phyloP scores from a whole-genome alignment of 2,797 vertebrate species.

The Darevskia mixta region DNA sequence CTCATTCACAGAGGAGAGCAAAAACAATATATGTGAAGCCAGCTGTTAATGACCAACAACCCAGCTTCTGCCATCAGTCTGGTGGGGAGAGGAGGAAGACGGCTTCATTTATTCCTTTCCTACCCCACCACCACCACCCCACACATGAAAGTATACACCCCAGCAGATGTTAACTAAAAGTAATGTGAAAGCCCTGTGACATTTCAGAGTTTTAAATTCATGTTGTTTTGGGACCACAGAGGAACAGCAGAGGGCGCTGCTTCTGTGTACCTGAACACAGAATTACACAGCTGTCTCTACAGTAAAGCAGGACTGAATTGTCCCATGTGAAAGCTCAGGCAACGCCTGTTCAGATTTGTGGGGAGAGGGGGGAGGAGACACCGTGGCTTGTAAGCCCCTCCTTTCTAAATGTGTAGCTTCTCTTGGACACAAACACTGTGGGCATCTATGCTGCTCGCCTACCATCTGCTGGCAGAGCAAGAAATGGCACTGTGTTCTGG shows the following conservation, averaged over 20 bases:
- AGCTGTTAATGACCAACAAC: slow-evolving; percentile 71
- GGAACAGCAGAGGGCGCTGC: fast-evolving
- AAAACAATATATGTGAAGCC: slow-evolving; percentile 48
- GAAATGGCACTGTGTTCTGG: background rate
- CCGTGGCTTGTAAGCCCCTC: background rate
- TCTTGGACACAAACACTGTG: background rate
- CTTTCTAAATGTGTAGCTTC: no score
- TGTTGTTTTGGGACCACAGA: fast-evolving
- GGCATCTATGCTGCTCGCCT: background rate
- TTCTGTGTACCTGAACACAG: background rate
- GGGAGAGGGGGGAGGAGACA: background rate
- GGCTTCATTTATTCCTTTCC: slow-evolving; percentile 35
- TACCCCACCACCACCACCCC: background rate
- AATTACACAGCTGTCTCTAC: background rate
- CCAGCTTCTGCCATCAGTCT: slow-evolving; percentile 58
- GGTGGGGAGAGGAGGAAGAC: slow-evolving; percentile 30
- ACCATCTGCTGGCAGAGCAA: background rate
- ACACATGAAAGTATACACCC: background rate
- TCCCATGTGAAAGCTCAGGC: background rate
- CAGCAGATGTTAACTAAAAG: background rate
- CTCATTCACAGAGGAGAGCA: slow-evolving; percentile 54
- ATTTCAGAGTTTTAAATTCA: background rate
- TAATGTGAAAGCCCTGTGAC: background rate
- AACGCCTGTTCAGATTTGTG: background rate
- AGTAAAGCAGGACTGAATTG: background rate